These are phyloP conservation scores for Scaeva pyrastri DNA, from an alignment of 2,888 invertebrate genomes.

Conservation along the genomic window DNA sequence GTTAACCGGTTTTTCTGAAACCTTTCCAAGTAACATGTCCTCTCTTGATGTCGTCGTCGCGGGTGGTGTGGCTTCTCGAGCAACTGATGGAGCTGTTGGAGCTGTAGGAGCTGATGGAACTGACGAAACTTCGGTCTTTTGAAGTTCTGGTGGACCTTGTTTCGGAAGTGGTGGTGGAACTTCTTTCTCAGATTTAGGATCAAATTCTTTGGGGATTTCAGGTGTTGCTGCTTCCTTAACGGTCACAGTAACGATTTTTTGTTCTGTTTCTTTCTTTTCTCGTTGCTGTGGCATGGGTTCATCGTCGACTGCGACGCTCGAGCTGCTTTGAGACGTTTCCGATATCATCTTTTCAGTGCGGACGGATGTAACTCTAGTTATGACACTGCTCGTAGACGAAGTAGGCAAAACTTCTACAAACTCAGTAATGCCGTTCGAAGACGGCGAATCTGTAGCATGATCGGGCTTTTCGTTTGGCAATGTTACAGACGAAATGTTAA, in stretches of 20 bases:
- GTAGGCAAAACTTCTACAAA: slow-evolving; percentile 4
- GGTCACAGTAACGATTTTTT: not conserved
- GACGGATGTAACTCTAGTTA: slow-evolving; percentile 47
- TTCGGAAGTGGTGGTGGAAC: slow-evolving; percentile 8
- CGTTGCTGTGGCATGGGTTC: not conserved
- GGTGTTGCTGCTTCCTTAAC: slow-evolving; percentile 1
- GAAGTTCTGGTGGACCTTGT: slow-evolving; percentile 9
- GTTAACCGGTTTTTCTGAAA: not conserved
- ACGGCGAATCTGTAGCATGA: not conserved
- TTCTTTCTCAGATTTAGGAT: slow-evolving; percentile 6
- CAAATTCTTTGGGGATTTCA: slow-evolving; percentile 12
- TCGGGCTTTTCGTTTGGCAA: slow-evolving; percentile 36
- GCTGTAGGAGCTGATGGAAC: too few species aligned
- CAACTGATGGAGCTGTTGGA: not conserved
- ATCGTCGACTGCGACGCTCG: not conserved
- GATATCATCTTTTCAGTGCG: slow-evolving; percentile 48
- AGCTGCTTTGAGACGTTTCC: slow-evolving; percentile 32
- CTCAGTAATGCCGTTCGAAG: slow-evolving; percentile 17
- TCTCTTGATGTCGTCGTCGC: not conserved
- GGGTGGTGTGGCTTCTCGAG: not conserved
- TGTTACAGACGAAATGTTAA: slow-evolving; percentile 46
- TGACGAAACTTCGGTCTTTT: not conserved
- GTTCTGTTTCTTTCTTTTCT: not conserved
- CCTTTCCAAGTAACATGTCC: not conserved
- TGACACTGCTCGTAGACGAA: slow-evolving; percentile 31